These are phyloP conservation scores for Pimephales promelas DNA, from an alignment of 2,113 vertebrate genomes.

Conservation along the genomic window DNA sequence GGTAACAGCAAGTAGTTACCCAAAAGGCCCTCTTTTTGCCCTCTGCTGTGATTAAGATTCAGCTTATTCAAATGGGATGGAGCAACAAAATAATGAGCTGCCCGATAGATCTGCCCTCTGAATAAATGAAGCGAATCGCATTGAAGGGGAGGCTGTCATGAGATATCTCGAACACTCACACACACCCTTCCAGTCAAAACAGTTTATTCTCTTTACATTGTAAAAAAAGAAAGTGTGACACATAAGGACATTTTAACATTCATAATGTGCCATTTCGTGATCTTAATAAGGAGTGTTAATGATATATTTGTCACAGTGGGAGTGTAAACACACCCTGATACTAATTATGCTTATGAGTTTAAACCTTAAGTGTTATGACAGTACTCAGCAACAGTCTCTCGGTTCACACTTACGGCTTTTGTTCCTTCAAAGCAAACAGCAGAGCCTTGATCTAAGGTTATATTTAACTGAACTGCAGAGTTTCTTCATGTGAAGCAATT, in stretches of 20 bases:
- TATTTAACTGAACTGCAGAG: not conserved
- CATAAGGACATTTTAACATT: not conserved
- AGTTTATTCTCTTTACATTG: not conserved
- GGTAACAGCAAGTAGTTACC: not conserved
- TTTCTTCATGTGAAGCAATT: not conserved
- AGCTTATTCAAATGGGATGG: slow-evolving; percentile 48
- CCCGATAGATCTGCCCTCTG: slow-evolving; percentile 21
- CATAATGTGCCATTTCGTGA: not conserved
- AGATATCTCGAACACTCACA: slow-evolving; percentile 5
- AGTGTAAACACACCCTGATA: slow-evolving; percentile 8
- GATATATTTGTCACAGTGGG: slow-evolving; percentile 7
- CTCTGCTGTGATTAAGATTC: slow-evolving; percentile 40
- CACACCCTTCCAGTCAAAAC: not conserved
- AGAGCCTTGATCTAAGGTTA: not conserved
- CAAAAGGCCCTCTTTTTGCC: not conserved
- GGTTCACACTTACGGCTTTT: not conserved
- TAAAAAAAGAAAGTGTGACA: not conserved
- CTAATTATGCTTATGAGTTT: slow-evolving; percentile 18
- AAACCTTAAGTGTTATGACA: slow-evolving; percentile 25
- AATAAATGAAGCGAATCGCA: slow-evolving; percentile 19
- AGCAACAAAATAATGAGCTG: slow-evolving; percentile 25
- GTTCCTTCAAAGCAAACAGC: not conserved
- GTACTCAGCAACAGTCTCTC: not conserved
- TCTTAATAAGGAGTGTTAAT: not conserved
- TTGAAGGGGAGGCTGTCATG: slow-evolving; percentile 18